Evolutionary conservation across 2,888 invertebrate species (phyloP).

Genomic region (Agrilus cyanescens): DNA sequence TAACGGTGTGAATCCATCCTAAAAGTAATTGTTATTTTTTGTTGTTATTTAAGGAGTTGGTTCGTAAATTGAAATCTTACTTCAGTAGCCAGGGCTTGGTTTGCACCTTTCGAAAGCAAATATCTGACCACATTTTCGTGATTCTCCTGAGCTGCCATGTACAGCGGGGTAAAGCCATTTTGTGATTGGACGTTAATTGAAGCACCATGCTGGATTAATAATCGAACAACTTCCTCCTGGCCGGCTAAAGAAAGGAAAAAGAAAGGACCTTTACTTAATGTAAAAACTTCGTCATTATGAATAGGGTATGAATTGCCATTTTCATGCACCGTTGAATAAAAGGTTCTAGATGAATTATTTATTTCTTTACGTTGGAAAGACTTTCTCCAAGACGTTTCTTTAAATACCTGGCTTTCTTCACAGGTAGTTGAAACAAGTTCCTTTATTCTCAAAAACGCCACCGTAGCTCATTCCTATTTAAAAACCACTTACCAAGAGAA

Average conservation of each 20-base stretch:
- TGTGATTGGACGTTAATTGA: slow-evolving; percentile 94
- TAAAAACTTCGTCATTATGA: too few species aligned
- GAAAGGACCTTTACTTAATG: neutral
- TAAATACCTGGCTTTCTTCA: too few species aligned
- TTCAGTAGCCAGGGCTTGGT: slow-evolving; percentile 93
- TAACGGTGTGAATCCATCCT: slow-evolving; percentile 96
- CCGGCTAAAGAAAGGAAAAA: slow-evolving; percentile 52
- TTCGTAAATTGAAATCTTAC: slow-evolving; percentile 35
- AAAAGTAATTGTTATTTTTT: slow-evolving; percentile 10
- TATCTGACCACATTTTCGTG: slow-evolving; percentile 88
- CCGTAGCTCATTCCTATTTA: too few species aligned
- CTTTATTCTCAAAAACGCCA: too few species aligned
- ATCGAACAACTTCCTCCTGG: slow-evolving; percentile 84
- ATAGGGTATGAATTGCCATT: too few species aligned
- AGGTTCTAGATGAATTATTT: too few species aligned
- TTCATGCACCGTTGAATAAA: too few species aligned
- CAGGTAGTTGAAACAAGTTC: too few species aligned
- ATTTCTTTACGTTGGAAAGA: too few species aligned
- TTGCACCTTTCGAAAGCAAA: slow-evolving; percentile 84
- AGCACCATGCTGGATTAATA: slow-evolving; percentile 83
- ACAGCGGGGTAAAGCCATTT: slow-evolving; percentile 95
- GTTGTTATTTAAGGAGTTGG: neutral
- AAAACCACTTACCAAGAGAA: slow-evolving; percentile 47
- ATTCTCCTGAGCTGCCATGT: slow-evolving; percentile 98
- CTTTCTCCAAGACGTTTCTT: too few species aligned